phyloP scores from a whole-genome alignment of 2,797 vertebrate genomes.

The Neosilurus hyrtlii region DNA sequence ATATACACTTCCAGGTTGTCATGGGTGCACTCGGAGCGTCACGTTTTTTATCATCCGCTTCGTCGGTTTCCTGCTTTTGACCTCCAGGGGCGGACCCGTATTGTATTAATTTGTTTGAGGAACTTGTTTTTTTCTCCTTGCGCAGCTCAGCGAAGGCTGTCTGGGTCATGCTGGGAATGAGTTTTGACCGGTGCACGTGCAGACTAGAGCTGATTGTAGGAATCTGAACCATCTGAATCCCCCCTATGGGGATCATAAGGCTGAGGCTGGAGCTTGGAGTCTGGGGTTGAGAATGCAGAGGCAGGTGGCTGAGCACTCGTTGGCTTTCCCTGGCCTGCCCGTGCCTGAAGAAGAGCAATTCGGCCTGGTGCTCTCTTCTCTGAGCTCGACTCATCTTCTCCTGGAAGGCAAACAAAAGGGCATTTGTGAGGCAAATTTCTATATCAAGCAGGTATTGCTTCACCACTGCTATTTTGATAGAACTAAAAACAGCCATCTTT shows the following conservation, averaged over 20 bases:
- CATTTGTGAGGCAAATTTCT: constrained; percentile 33
- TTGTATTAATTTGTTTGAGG: not conserved
- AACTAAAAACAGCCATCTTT: constrained; percentile 13
- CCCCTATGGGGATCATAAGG: constrained; percentile 84
- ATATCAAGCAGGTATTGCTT: constrained; percentile 6
- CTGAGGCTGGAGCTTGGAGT: constrained; percentile 64
- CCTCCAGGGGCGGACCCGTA: not conserved
- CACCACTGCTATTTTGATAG: constrained; percentile 7
- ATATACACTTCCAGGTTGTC: constrained; percentile 52
- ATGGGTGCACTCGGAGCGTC: constrained; percentile 26
- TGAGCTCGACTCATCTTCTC: constrained; percentile 44
- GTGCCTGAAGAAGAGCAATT: constrained; percentile 45
- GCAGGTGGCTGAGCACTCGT: constrained; percentile 89
- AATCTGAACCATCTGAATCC: constrained; percentile 86
- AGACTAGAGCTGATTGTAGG: constrained; percentile 62
- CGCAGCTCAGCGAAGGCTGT: not conserved
- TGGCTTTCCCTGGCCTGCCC: constrained; percentile 61
- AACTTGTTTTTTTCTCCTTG: constrained; percentile 8
- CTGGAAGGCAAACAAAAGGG: constrained; percentile 43
- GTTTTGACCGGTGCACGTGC: constrained; percentile 65
- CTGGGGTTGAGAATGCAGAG: constrained; percentile 88
- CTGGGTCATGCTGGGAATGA: constrained; percentile 41
- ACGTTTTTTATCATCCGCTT: constrained; percentile 8
- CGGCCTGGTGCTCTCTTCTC: constrained; percentile 40
- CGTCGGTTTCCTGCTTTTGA: constrained; percentile 19